Evolutionary conservation across 2,888 invertebrate species (phyloP), one percentile per base, ranked within the genome.

Genomic region (Neria commutata): DNA sequence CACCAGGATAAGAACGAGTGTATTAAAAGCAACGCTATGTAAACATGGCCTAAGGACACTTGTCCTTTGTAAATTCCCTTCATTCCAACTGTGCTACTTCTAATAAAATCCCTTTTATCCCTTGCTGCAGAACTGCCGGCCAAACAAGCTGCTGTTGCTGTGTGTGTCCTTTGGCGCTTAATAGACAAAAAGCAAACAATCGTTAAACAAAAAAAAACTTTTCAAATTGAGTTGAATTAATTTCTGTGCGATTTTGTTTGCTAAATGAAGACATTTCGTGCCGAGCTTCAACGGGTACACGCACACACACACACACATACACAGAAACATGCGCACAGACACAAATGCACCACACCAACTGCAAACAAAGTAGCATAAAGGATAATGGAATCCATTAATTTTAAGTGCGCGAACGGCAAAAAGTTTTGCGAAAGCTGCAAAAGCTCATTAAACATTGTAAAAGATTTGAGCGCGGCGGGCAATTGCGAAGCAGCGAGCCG

Each of bases 301-400:
- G n/a, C n/a, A n/a, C n/a, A n/a, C n/a, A n/a, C n/a, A n/a, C n/a
- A n/a, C n/a, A n/a, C n/a, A n/a, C n/a, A n/a, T n/a, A n/a, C n/a
- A n/a, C n/a, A n/a, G n/a, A n/a, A n/a, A n/a, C n/a, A n/a, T n/a
- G n/a, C n/a, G n/a, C n/a, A n/a, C n/a, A n/a, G n/a, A n/a, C n/a
- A n/a, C n/a, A n/a, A n/a, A n/a, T n/a, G n/a, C n/a, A n/a, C n/a
- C n/a, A n/a, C n/a, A n/a, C n/a, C n/a, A n/a, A n/a, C n/a, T n/a
- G n/a, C n/a, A n/a, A n/a, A n/a, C n/a, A n/a, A n/a, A 42, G 21
- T 6, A 37, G 37, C 6, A 37, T 37, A 14, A 17, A 42, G 73
- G 73, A 73, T 73, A 72, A 71, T 72, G 73, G 68, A 69, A 68
- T 70, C 73, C 72, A 71, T 72, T 72, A 71, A 70, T 70, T 70